Evolutionary conservation across 2,888 invertebrate species (phyloP), one percentile per base, ranked within the genome.

Genomic region (Neoascia interrupta): DNA sequence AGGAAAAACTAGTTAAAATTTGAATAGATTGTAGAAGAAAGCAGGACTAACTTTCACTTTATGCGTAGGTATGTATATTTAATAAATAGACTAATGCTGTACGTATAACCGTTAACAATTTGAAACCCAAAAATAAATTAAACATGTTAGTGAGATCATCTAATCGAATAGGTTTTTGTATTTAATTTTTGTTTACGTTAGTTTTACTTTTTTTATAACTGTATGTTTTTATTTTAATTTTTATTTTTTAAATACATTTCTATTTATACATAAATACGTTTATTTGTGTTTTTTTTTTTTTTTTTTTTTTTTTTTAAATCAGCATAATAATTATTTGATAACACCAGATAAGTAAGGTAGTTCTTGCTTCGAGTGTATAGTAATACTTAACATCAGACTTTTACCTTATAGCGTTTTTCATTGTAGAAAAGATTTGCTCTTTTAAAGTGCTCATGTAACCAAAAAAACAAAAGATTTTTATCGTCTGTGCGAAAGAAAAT

Each of bases 121-220:
- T 13, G 16, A 54, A 73, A 34, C 51, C 64, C 64, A 36, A 8
- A 73, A n/a, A n/a, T n/a, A n/a, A n/a, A n/a, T n/a, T n/a, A n/a
- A n/a, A n/a, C n/a, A n/a, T n/a, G n/a, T n/a, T n/a, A 73, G 64
- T 58, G 66, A 73, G 73, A 66, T 51, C 58, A 41, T 66, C 43
- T 51, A 63, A 63, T 63, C 15, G 21, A 56, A 56, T 69, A 51
- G 15, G 45, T 51, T 49, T 53, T 18, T 64, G 5, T 21, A 74
- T 68, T 66, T 74, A 74, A n/a, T 68, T 75, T 75, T 37, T 69
- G 21, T 37, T 66, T 41, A 37, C 31, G 54, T 69, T 60, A 26
- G 10, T 58, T 18, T 26, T 60, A 36, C 26, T 36, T 16, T 39
- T 51, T 39, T 39, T 41, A 15, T 11, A 11, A 37, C 47, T 23